Evolutionary conservation across 2,888 invertebrate species (phyloP).

Genomic region (Silvanus unidentatus): DNA sequence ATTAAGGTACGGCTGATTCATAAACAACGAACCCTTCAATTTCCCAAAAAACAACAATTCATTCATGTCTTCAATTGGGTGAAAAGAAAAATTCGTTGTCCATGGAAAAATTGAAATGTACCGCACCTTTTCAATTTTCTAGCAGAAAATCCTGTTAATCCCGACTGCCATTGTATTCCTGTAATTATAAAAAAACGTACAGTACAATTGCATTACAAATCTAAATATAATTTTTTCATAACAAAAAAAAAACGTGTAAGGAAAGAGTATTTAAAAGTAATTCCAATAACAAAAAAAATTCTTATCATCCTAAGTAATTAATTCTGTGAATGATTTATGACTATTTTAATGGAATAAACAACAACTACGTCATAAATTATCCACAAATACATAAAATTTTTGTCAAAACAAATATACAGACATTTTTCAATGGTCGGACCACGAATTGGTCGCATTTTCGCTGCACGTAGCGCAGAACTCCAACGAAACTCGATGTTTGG

Average conservation of each 20-base stretch:
- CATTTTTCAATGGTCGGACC: constrained; percentile 32
- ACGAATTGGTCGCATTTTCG: constrained; percentile 42
- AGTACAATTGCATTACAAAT: neutral
- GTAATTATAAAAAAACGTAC: constrained; percentile 29
- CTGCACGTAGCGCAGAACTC: constrained; percentile 55
- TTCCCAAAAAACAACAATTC: constrained; percentile 1
- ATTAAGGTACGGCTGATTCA: constrained; percentile 1
- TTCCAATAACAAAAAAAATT: constrained; percentile 11
- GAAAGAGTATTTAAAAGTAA: constrained; percentile 28
- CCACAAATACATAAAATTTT: constrained; percentile 5
- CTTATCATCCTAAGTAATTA: constrained; percentile 6
- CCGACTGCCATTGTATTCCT: constrained; percentile 19
- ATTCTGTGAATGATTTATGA: neutral
- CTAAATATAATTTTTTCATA: neutral
- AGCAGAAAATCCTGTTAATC: constrained; percentile 25
- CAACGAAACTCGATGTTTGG: constrained; percentile 51
- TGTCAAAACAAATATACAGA: constrained; percentile 33
- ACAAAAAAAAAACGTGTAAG: constrained; percentile 26
- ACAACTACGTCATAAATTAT: neutral
- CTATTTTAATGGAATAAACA: neutral
- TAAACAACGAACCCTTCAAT: constrained; percentile 6
- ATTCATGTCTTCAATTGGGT: neutral
- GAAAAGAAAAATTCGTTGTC: neutral
- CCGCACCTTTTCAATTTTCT: constrained; percentile 32
- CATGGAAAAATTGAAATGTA: constrained; percentile 14